These are phyloP conservation scores for Microplitis demolitor DNA, from an alignment of 1,140 invertebrate genomes.

Conservation along the genomic window DNA sequence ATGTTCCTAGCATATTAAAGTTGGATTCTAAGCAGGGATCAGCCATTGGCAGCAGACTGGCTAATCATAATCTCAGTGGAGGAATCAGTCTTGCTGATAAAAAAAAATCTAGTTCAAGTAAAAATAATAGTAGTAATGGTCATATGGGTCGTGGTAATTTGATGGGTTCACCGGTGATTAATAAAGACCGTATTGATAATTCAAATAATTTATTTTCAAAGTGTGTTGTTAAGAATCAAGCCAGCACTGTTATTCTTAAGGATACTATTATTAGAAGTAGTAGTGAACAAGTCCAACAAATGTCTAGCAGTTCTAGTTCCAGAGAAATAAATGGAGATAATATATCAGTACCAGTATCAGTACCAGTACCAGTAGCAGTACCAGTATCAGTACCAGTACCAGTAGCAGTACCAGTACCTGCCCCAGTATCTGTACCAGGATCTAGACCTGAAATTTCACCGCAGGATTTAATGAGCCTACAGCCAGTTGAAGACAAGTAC, in stretches of 20 bases:
- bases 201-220: constrained; percentile 55
- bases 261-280: constrained; percentile 56
- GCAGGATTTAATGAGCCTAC: constrained; percentile 56
- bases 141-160: background rate
- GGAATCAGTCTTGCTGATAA: constrained; percentile 52
- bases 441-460: constrained; percentile 29
- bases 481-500: constrained; percentile 58
- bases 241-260: constrained; percentile 58
- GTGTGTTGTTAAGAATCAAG: constrained; percentile 52
- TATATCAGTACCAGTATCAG: constrained; percentile 25
- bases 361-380: background rate
- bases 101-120: constrained; percentile 22
- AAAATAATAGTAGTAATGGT: background rate
- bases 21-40: constrained; percentile 56
- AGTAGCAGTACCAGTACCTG: constrained; percentile 4
- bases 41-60: constrained; percentile 60
- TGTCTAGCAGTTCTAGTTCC: background rate
- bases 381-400: constrained; percentile 19
- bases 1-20: constrained; percentile 40
- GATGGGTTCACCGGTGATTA: background rate
- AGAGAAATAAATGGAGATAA: background rate
- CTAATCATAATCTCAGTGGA: constrained; percentile 62
- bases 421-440: constrained; percentile 14
- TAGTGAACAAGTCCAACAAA: constrained; percentile 39
- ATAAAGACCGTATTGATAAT: background rate